Evolutionary conservation across 2,888 invertebrate species (phyloP).

Genomic region (Rambutsinella grinnellia): DNA sequence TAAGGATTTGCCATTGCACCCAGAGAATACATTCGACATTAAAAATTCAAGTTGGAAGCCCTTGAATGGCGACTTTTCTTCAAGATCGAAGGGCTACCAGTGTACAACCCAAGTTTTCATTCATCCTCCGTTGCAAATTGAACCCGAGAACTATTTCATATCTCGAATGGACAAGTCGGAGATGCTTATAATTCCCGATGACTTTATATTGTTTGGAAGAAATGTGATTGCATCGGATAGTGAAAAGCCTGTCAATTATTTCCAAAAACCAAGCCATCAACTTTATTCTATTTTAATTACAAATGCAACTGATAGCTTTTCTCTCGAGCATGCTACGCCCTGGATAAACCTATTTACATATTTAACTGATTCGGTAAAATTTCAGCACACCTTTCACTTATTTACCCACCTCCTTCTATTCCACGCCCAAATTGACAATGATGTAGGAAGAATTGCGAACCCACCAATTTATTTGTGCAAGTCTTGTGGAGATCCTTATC

Average conservation of each 20-base stretch:
- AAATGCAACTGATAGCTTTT: not conserved
- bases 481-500: not conserved
- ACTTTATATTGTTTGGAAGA: not conserved
- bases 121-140: not conserved
- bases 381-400: not conserved
- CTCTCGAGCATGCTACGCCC: too few relatives aligned
- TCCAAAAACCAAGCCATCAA: not conserved
- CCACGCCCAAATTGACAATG: too few relatives aligned
- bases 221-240: not conserved
- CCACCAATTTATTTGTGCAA: not conserved
- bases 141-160: not conserved
- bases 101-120: not conserved
- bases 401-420: too few relatives aligned
- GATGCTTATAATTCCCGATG: not conserved
- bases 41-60: too few relatives aligned
- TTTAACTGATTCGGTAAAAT: not conserved
- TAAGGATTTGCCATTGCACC: too few relatives aligned
- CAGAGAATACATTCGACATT: too few relatives aligned
- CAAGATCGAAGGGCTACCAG: not conserved
- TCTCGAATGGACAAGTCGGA: not conserved
- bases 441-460: too few relatives aligned
- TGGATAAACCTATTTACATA: not conserved
- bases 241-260: not conserved
- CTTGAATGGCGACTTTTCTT: not conserved
- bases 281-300: not conserved